Evolutionary conservation across 2,888 invertebrate species (phyloP), one percentile per base, ranked within the genome.

Genomic region (Axea sp.): DNA sequence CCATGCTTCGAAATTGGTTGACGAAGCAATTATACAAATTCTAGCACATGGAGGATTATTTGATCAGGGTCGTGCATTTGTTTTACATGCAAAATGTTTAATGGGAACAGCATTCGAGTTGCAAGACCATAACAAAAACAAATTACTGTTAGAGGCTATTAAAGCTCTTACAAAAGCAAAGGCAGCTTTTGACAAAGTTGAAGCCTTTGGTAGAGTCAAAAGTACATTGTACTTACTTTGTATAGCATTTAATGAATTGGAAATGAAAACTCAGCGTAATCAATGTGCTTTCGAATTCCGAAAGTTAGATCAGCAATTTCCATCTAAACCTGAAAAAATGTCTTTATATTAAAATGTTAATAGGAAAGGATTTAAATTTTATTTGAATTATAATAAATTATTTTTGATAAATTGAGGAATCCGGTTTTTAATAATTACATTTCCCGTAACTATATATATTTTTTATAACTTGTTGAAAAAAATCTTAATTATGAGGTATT

Each of bases 211-310:
- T 1, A 91, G 94, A 79, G 90, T 94, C 1, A 92, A 95, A 82
- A 94, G 94, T 82, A 91, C 92, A 0, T 88, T 93, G 78, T 92
- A 92, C 84, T 89, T 93, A 78, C 92, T 93, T 87, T 80, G 85
- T 74, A 62, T 81, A 76, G 89, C 95, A 0, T 95, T 93, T 81
- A 91, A 96, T 81, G 93, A 93, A 76, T 89, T 96, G 1, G 93
- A 93, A 1, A 90, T 92, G 81, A 89, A 90, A 7, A 89, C 90
- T 0, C 92, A 95, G 77, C 90, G 96, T 72, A 96, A 96, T 86
- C 93, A 93, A 79, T 94, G 93, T 84, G 93, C 96, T 0, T 92
- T 93, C 82, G 93, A 95, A 88, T 96, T 94, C 83, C 91, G 93
- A 71, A 92, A 93, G 76, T 89, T 96, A 47, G 93, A 95, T 85